A percentile compares a stretch with the other conserved stretches of the same genome.
phyloP scores from a whole-genome alignment of 2,888 invertebrate species.

The Leistus spinibarbis region DNA sequence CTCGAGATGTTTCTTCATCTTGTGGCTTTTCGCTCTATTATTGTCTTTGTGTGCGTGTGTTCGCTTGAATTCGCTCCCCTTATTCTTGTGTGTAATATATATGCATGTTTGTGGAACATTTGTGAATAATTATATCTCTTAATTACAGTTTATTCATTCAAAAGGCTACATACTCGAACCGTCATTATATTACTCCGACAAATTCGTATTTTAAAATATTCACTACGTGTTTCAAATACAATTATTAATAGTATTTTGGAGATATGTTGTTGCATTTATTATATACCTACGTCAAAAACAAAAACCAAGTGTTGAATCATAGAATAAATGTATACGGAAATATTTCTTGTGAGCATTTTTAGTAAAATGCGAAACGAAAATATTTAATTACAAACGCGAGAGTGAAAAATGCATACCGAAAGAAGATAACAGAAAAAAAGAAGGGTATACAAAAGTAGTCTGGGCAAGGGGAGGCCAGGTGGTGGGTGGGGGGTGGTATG shows the following conservation, averaged over 20 bases:
- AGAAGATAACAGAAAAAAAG: conserved; percentile 27
- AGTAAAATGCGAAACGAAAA: conserved; percentile 8
- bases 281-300: no score
- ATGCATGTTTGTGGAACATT: conserved; percentile 26
- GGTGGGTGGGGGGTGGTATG: no score
- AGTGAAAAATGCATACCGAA: conserved; percentile 24
- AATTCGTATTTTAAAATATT: no score
- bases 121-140: background rate
- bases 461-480: background rate
- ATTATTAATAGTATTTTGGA: no score
- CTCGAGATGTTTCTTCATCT: conserved; percentile 5
- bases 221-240: no score
- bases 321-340: background rate
- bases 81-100: conserved; percentile 20
- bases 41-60: background rate
- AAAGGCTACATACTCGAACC: background rate
- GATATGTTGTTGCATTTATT: no score
- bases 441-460: background rate
- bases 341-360: background rate
- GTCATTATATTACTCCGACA: no score
- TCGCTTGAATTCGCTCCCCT: conserved; percentile 13
- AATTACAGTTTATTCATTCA: background rate
- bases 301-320: background rate
- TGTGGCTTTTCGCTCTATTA: conserved; percentile 7
- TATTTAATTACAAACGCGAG: conserved; percentile 30